These are phyloP conservation scores for Ptycholaimellus sp. DNA, from an alignment of 2,888 invertebrate genomes.

Conservation along the genomic window DNA sequence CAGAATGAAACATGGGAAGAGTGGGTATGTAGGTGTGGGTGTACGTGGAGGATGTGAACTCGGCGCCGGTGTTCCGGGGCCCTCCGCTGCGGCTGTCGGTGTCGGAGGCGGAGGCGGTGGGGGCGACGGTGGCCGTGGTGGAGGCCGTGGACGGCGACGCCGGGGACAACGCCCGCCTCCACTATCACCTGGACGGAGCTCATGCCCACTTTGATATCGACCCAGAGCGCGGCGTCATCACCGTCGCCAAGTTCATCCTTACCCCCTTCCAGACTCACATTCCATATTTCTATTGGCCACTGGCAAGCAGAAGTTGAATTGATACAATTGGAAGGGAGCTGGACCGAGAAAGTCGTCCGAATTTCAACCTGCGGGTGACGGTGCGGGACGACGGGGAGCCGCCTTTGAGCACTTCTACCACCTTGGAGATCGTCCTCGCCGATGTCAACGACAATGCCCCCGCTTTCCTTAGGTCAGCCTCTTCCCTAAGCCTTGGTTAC, in stretches of 20 bases:
- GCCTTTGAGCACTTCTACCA: conserved; percentile 68
- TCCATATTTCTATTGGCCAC: too few relatives aligned
- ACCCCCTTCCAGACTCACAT: too few relatives aligned
- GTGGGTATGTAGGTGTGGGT: too few relatives aligned
- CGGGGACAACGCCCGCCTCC: conserved; percentile 56
- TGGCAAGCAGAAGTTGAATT: not conserved
- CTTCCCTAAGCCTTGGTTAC: too few relatives aligned
- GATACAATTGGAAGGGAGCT: conserved; percentile 26
- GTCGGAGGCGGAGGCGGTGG: conserved; percentile 71
- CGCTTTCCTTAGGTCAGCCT: too few relatives aligned
- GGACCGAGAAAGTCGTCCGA: conserved; percentile 53
- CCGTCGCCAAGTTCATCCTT: conserved; percentile 43
- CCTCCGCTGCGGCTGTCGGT: conserved; percentile 17
- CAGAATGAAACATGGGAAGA: too few relatives aligned
- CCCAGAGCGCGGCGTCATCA: conserved; percentile 69
- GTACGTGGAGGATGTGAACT: conserved; percentile 38
- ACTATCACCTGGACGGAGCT: conserved; percentile 29
- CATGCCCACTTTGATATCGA: conserved; percentile 52
- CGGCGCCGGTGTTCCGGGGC: conserved; percentile 16
- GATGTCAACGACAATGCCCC: too few relatives aligned
- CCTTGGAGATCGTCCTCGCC: conserved; percentile 72
- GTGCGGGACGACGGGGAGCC: conserved; percentile 78
- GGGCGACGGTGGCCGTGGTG: conserved; percentile 51
- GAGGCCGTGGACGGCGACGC: conserved; percentile 79
- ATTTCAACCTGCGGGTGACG: conserved; percentile 65